Percentiles rank a stretch among this genome's conserved stretches.
Conservation (phyloP, 2,797 vertebrate genomes). For the Mormyrus proboscirostris region DNA sequence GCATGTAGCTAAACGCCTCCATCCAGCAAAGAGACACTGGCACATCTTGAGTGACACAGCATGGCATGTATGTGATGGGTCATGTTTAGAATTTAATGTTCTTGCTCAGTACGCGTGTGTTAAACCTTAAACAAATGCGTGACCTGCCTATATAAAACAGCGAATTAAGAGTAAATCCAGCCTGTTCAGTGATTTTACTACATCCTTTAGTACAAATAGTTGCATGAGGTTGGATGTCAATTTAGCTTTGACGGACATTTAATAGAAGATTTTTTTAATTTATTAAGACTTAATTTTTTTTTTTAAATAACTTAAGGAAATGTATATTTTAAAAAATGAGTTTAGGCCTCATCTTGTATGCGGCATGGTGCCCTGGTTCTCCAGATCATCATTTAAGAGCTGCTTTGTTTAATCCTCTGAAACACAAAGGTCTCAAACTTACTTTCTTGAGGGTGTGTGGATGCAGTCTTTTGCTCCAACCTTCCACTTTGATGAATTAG, state of each 20-base stretch:
- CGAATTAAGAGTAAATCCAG: background rate
- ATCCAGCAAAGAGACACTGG: background rate
- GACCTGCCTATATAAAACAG: background rate
- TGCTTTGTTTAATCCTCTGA: background rate
- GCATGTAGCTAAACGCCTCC: background rate
- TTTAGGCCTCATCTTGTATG: background rate
- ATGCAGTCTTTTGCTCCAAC: background rate
- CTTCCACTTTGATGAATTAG: background rate
- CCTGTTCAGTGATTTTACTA: background rate
- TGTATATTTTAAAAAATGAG: background rate
- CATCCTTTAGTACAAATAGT: background rate
- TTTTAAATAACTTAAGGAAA: background rate
- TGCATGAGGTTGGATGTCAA: background rate
- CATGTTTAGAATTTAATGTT: background rate
- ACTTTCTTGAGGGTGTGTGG: background rate
- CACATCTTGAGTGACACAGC: background rate
- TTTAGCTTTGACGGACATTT: background rate
- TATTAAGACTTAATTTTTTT: background rate
- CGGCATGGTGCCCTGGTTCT: background rate
- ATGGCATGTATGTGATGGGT: background rate
- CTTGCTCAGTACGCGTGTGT: background rate
- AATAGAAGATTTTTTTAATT: background rate
- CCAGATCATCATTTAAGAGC: background rate
- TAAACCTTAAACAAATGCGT: background rate
- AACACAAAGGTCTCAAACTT: background rate